A percentile compares a stretch with the other conserved stretches of the same genome.
phyloP scores from a whole-genome alignment of 2,797 vertebrate genomes.

The Tragopan temminckii region DNA sequence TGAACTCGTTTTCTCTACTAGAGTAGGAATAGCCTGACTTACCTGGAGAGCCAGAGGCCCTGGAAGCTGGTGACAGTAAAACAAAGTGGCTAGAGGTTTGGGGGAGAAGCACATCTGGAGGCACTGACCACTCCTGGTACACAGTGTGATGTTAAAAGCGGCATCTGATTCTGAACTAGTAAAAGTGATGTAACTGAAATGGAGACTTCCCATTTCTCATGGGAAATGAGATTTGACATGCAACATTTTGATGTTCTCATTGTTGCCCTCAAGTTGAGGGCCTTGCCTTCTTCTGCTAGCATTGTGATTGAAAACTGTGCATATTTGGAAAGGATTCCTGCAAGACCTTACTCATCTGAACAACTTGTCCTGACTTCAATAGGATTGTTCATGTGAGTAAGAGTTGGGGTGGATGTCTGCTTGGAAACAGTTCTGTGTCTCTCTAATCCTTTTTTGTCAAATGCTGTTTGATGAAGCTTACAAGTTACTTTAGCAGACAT shows the following conservation, averaged over 20 bases:
- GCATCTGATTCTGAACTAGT: neutral
- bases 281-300: neutral
- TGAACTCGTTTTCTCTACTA: neutral
- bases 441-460: constrained; percentile 38
- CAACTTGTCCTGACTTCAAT: neutral
- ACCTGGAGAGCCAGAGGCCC: neutral
- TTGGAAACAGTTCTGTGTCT: constrained; percentile 5
- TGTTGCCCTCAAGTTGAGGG: neutral
- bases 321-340: neutral
- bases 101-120: neutral
- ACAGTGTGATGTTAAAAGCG: neutral
- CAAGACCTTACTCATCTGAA: neutral
- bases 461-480: constrained; percentile 16
- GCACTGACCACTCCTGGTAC: neutral
- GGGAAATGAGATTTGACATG: neutral
- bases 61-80: neutral
- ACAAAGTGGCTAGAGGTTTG: neutral
- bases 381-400: neutral
- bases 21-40: neutral
- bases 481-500: constrained; percentile 21
- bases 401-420: neutral
- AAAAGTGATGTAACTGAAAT: neutral
- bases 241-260: neutral
- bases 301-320: neutral
- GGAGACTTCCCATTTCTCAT: neutral